Base-by-base conservation (phyloP, 2,113 vertebrate species). In the Brienomyrus brachyistius region DNA sequence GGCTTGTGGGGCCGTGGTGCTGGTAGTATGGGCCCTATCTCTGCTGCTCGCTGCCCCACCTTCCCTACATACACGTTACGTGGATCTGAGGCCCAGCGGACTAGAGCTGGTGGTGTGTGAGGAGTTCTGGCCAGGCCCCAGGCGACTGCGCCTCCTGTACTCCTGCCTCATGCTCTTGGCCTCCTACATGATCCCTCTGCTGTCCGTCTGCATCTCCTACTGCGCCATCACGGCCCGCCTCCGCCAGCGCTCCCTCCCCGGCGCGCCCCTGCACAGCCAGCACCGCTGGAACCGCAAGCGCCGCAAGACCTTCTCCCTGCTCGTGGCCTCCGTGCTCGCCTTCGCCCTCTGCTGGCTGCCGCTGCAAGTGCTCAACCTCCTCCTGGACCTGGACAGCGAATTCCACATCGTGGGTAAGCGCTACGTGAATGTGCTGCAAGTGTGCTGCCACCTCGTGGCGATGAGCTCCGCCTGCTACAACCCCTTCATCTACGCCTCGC, bases 401-500 rank as follows among this genome's bases (percentile, higher is more conserved):
- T 96, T 96, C 92, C 90, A 92, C 85, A 94, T 96, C 77, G 92
- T 97, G 13, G 94, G 93, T 35, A 96, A 96, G 88, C 94, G 93
- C 83, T 96, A 96, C 77, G 88, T 97, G 40, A 97, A 97, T 23
- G 90, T 97, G 84, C 62, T 95, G 82, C 96, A 96, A 90, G 94
- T 96, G 62, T 95, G 94, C 92, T 97, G 96, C 90, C 96, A 97
- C 90, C 92, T 96, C 89, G 92, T 96, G 62, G 96, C 96, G 5
- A 96, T 97, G 96, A 96, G 95, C 91, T 97, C 96, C 4, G 92
- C 96, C 1, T 97, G 96, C 92, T 97, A 96, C 92, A 96, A 97
- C 91, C 96, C 96, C 9, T 97, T 97, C 92, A 96, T 97, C 93
- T 97, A 96, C 4, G 96, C 96, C 89, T 97, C 96, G 1, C 94